Conservation (phyloP, 1,140 invertebrate species). For the Trichomalopsis sarcophagae region DNA sequence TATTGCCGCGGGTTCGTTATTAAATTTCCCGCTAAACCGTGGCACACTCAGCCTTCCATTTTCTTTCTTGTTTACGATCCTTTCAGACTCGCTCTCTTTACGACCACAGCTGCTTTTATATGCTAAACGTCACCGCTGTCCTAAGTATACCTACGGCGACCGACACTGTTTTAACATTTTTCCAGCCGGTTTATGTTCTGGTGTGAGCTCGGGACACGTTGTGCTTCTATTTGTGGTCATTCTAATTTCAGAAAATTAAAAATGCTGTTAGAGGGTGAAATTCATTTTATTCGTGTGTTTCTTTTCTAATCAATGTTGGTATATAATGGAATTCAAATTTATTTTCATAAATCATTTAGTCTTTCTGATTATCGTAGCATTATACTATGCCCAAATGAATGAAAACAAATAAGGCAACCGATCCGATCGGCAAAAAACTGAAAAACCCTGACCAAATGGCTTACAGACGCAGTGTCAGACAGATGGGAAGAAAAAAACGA, state of each 20-base stretch:
- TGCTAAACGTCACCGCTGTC: not conserved
- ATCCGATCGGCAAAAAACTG: not conserved
- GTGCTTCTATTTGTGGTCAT: not conserved
- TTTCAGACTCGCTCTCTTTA: not conserved
- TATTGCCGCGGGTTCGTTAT: not conserved
- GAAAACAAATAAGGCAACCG: not conserved
- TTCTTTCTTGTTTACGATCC: not conserved
- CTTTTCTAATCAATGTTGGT: not conserved
- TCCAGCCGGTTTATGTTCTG: not conserved
- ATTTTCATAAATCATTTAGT: not conserved
- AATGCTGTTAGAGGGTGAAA: not conserved
- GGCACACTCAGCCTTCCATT: not conserved
- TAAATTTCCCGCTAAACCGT: not conserved
- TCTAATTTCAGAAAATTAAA: not conserved
- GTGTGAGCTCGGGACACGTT: not conserved
- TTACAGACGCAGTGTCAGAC: not conserved
- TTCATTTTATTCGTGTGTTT: not conserved
- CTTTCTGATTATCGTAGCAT: too few relatives aligned
- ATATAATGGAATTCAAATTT: not conserved
- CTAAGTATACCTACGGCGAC: not conserved
- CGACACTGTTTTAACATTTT: conserved; percentile 3
- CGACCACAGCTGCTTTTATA: not conserved
- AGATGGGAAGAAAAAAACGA: not conserved
- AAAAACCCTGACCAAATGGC: not conserved
- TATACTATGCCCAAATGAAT: not conserved